Base-by-base conservation (phyloP, 2,113 vertebrate species). In the Cololabis saira region DNA sequence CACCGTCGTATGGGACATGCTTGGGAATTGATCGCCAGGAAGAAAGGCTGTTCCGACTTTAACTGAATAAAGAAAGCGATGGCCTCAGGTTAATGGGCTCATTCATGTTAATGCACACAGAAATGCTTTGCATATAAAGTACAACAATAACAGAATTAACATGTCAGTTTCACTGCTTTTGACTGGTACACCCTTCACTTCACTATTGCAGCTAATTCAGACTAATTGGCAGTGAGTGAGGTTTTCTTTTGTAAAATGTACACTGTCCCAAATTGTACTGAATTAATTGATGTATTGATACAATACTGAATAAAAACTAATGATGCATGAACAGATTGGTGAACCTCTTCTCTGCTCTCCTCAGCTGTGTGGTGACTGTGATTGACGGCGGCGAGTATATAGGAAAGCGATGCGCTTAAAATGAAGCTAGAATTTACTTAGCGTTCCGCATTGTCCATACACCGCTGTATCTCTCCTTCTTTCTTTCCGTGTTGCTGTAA, bases 1-100 rank as follows among this genome's bases (percentile, higher is more conserved):
- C 80, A 27, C 22, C 55, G 72, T 76, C 83, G 78, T 85, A 88
- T 78, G 78, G 80, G 82, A 85, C 86, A 83, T 82, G 81, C 55
- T 18, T 30, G 3, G 14, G 37, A 80, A 85, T 88, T 65, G 80
- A 88, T 87, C 71, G 40, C 27, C n/a, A 27, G 2, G 65, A 49
- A 49, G 47, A 73, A 52, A 5, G 47, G 30, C 77, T 59, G 53
- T 17, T 12, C 51, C 76, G 37, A 12, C 59, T 84, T 86, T 81
- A 82, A 85, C 72, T 50, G 80, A 85, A 83, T 70, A 86, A 78
- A 80, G 77, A 57, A 87, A 80, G 55, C 12, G 61, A 80, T 75
- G 58, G 73, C 72, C 76, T 81, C 59, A 69, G 80, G 78, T 83
- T 71, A 84, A 85, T 78, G 61, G 48, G 73, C 65, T 82, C 73